Percentiles rank a stretch among this genome's conserved stretches.
Evolutionary conservation across 2,797 vertebrate species (phyloP).

Genomic region (Halcyon chelicuti): DNA sequence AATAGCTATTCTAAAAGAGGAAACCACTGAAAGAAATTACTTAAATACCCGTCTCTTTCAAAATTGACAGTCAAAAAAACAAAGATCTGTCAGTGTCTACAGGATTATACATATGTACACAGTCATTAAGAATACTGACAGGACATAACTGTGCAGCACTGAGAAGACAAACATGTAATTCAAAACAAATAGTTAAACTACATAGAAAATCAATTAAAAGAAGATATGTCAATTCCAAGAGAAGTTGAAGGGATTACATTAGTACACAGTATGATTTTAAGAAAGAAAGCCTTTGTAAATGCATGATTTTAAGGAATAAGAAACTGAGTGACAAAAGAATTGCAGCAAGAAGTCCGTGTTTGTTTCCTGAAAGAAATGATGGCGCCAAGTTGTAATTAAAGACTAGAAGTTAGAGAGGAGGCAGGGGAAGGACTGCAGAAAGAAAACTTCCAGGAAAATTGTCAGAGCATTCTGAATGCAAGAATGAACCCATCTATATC

Average conservation of each 20-base stretch:
- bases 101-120: background rate
- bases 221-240: background rate
- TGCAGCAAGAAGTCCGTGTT: background rate
- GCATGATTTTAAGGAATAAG: background rate
- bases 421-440: accelerated
- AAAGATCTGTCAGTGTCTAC: background rate
- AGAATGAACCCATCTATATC: background rate
- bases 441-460: background rate
- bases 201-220: background rate
- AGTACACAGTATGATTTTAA: background rate
- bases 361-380: background rate
- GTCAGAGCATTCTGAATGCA: background rate
- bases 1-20: background rate
- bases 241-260: background rate
- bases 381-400: background rate
- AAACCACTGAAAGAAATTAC: background rate
- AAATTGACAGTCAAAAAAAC: background rate
- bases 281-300: background rate
- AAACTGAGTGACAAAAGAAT: background rate
- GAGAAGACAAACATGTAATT: background rate
- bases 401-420: background rate
- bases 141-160: background rate
- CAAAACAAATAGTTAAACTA: background rate
- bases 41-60: background rate
- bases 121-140: background rate